Evolutionary conservation across 1,140 invertebrate species (phyloP).

Genomic region (Brachionus rotundiformis): DNA sequence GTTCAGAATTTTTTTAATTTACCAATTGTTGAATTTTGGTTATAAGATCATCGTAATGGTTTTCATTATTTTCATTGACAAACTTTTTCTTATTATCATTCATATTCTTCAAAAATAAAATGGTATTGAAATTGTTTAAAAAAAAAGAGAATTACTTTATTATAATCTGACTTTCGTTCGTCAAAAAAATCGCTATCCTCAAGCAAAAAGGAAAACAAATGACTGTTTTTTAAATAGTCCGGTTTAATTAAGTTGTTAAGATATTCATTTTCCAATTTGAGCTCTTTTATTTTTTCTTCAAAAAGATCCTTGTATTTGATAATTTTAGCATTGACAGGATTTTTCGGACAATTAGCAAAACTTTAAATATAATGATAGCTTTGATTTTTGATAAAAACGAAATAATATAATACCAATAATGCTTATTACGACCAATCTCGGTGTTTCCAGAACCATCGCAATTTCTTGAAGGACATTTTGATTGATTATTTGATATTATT

Average conservation of each 20-base stretch:
- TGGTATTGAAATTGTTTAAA: background rate
- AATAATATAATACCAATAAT: background rate
- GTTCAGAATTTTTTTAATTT: background rate
- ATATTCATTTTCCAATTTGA: background rate
- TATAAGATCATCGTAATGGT: background rate
- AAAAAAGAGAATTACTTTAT: background rate
- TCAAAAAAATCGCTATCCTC: background rate
- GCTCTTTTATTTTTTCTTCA: background rate
- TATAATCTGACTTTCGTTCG: background rate
- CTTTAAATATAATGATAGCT: background rate
- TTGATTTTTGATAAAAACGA: background rate
- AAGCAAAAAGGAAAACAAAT: background rate
- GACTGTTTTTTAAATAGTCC: background rate
- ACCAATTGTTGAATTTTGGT: slow-evolving; percentile 2
- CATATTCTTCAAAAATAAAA: background rate
- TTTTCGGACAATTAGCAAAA: background rate
- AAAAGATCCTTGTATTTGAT: background rate
- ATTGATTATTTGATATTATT: too few species aligned
- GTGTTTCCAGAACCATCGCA: too few species aligned
- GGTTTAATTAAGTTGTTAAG: background rate
- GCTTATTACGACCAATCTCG: too few species aligned
- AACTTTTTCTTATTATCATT: background rate
- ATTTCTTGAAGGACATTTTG: too few species aligned
- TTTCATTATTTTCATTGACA: background rate
- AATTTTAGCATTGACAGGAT: background rate